phyloP scores from a whole-genome alignment of 2,888 invertebrate genomes.

The Sinhomidia bicolor region DNA sequence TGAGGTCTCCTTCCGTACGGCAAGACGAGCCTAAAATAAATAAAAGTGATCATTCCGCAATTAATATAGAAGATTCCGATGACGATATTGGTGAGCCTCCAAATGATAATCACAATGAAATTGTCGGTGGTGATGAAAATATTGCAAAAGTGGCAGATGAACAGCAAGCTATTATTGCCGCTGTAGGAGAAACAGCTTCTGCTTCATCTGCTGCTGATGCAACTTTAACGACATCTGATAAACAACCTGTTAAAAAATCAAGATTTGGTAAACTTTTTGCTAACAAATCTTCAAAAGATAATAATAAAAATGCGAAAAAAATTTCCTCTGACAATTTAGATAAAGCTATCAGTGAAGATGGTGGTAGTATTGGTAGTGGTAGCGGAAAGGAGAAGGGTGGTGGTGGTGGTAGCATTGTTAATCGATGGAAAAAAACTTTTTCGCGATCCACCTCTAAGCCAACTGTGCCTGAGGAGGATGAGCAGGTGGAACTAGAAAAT shows the following conservation, averaged over 20 bases:
- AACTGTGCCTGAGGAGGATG: neutral
- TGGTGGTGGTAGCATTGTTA: constrained; percentile 8
- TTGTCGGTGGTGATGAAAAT: neutral
- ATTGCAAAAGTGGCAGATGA: neutral
- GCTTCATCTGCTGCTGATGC: constrained; percentile 25
- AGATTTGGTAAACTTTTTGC: constrained; percentile 62
- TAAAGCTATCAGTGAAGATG: neutral
- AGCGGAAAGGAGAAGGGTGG: neutral
- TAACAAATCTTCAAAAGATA: neutral
- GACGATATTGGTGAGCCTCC: neutral
- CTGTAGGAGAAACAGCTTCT: constrained; percentile 15
- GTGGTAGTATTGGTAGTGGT: neutral
- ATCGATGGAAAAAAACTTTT: constrained; percentile 64
- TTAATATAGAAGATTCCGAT: neutral
- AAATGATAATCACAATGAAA: neutral
- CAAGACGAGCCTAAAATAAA: too few relatives aligned
- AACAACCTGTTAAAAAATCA: constrained; percentile 34
- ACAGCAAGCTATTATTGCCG: too few relatives aligned
- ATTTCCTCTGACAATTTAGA: neutral
- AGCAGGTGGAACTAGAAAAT: neutral
- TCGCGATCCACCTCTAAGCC: constrained; percentile 21
- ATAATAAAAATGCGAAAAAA: constrained; percentile 18
- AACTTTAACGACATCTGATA: neutral
- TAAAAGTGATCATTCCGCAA: too few relatives aligned
- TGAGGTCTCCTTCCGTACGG: too few relatives aligned